These are phyloP conservation scores for Hystrix brachyura DNA, from an alignment of 2,113 vertebrate species.

Conservation along the genomic window DNA sequence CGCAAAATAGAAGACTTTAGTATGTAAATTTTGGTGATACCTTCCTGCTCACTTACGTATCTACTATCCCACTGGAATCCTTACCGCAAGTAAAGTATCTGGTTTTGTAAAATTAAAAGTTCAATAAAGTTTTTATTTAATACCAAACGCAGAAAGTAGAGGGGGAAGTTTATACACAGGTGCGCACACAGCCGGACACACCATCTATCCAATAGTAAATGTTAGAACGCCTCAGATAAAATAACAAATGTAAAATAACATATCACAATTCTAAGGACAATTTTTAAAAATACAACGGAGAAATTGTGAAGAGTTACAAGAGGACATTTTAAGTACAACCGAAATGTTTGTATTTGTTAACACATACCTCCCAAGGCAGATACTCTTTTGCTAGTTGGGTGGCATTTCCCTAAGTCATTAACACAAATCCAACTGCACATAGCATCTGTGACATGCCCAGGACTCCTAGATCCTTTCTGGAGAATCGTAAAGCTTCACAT, in stretches of 20 bases:
- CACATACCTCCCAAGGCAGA: constrained; percentile 49
- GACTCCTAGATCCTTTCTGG: not conserved
- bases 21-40: not conserved
- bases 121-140: not conserved
- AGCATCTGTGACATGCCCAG: not conserved
- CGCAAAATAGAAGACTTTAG: not conserved
- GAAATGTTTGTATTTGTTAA: constrained; percentile 21
- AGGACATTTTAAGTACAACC: constrained; percentile 43
- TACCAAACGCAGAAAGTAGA: not conserved
- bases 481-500: not conserved
- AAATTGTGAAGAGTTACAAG: not conserved
- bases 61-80: not conserved
- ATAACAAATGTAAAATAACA: not conserved
- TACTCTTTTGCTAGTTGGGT: not conserved
- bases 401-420: not conserved
- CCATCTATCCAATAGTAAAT: not conserved
- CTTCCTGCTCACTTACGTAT: not conserved
- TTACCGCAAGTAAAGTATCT: constrained; percentile 20
- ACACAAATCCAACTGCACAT: not conserved
- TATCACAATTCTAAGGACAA: not conserved
- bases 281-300: constrained; percentile 68
- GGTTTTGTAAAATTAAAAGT: constrained; percentile 23
- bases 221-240: not conserved
- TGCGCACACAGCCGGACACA: fast-evolving
- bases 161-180: fast-evolving